Conservation (phyloP, 2,888 invertebrate species). For the Perizoma flavofasciatum region DNA sequence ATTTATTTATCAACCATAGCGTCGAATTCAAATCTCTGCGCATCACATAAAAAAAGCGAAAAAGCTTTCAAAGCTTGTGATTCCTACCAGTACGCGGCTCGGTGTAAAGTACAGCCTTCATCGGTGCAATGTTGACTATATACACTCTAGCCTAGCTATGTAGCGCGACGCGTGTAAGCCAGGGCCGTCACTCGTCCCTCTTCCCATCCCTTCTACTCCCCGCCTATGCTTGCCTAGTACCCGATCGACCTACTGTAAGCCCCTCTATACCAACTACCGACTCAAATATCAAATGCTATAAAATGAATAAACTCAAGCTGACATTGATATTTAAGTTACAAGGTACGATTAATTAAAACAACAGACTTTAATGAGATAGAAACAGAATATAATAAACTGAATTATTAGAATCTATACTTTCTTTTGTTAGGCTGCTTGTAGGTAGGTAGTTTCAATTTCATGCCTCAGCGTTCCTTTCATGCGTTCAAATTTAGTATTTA, state of each 20-base stretch:
- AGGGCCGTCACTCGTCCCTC: slow-evolving; percentile 49
- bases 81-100: slow-evolving; percentile 51
- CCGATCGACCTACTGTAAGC: slow-evolving; percentile 51
- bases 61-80: slow-evolving; percentile 63
- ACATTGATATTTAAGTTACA: too few species aligned
- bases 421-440: too few species aligned
- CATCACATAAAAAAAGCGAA: slow-evolving; percentile 63
- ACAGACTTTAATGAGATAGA: too few species aligned
- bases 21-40: slow-evolving; percentile 56
- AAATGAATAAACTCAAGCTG: too few species aligned
- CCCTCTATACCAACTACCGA: slow-evolving; percentile 42
- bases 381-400: too few species aligned
- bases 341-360: too few species aligned
- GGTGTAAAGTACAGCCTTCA: slow-evolving; percentile 74
- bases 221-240: slow-evolving; percentile 65
- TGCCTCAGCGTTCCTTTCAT: too few species aligned
- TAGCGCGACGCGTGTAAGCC: slow-evolving; percentile 65
- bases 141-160: slow-evolving; percentile 44
- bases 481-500: slow-evolving; percentile 3
- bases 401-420: too few species aligned
- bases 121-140: slow-evolving; percentile 69
- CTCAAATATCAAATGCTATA: slow-evolving; percentile 25
- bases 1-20: too few species aligned
- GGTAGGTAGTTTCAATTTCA: slow-evolving; percentile 8
- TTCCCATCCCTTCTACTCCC: slow-evolving; percentile 38